Evolutionary conservation across 2,888 invertebrate genomes (phyloP).

Genomic region (Quadroppia sp.): DNA sequence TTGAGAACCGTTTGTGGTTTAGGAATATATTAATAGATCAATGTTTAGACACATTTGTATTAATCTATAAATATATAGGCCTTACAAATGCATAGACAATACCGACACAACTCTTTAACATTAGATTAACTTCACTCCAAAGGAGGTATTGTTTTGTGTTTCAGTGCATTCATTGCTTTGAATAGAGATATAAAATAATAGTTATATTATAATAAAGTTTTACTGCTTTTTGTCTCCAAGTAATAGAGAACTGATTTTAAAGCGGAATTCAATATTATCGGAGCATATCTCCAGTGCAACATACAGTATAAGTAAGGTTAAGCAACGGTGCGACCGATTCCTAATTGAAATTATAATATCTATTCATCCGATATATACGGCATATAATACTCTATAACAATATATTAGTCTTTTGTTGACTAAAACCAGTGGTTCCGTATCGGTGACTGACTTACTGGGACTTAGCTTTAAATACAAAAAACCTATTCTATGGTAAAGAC

Average conservation of each 20-base stretch:
- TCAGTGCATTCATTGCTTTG: background rate
- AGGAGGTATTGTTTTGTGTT: background rate
- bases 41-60: background rate
- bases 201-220: background rate
- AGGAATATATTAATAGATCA: background rate
- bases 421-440: conserved; percentile 14
- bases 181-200: too few relatives aligned
- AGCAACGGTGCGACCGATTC: conserved; percentile 22
- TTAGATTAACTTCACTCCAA: background rate
- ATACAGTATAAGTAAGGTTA: conserved; percentile 1
- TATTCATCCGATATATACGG: conserved; percentile 18
- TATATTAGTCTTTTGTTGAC: background rate
- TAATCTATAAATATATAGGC: background rate
- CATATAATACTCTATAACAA: background rate
- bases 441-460: conserved; percentile 9
- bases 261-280: conserved; percentile 36
- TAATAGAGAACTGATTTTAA: background rate
- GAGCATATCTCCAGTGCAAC: conserved; percentile 25
- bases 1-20: background rate
- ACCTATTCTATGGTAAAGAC: background rate
- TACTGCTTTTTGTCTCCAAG: background rate
- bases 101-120: background rate
- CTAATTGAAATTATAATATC: conserved; percentile 18
- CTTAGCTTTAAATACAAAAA: background rate
- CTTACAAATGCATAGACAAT: background rate